Percentiles rank a stretch among this genome's conserved stretches.
Evolutionary conservation across 2,888 invertebrate species (phyloP).

Genomic region (Myopa tessellatipennis): DNA sequence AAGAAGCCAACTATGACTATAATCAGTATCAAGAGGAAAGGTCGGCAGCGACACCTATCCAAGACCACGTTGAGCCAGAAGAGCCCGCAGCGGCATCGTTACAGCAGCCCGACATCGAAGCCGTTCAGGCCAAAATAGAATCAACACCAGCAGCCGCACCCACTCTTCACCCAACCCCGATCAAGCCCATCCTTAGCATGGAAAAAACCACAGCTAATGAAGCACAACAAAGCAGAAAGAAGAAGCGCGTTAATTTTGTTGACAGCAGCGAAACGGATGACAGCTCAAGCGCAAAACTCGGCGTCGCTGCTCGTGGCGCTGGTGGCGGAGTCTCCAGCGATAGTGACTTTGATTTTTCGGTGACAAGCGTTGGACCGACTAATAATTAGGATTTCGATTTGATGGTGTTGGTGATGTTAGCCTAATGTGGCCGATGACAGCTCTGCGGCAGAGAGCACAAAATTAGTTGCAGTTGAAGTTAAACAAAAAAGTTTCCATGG

Average conservation of each 20-base stretch:
- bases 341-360: conserved; percentile 68
- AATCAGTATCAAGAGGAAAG: conserved; percentile 38
- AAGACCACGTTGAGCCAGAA: conserved; percentile 25
- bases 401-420: conserved; percentile 14
- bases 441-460: neutral
- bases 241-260: conserved; percentile 67
- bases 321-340: conserved; percentile 52
- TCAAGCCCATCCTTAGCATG: conserved; percentile 55
- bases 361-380: conserved; percentile 54
- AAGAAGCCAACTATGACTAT: conserved; percentile 38
- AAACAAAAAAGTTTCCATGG: neutral
- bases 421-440: neutral
- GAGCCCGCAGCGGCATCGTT: neutral
- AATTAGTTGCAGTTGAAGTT: neutral
- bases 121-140: neutral
- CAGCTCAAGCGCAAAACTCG: conserved; percentile 59
- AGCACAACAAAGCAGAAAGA: conserved; percentile 66
- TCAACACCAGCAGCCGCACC: neutral
- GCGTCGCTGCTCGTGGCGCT: conserved; percentile 42
- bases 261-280: conserved; percentile 67
- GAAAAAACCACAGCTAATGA: conserved; percentile 58
- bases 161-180: neutral
- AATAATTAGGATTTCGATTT: conserved; percentile 37
- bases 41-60: conserved; percentile 22
- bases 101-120: neutral